phyloP scores from a whole-genome alignment of 2,888 invertebrate species.

The Teinopalpus imperialis region DNA sequence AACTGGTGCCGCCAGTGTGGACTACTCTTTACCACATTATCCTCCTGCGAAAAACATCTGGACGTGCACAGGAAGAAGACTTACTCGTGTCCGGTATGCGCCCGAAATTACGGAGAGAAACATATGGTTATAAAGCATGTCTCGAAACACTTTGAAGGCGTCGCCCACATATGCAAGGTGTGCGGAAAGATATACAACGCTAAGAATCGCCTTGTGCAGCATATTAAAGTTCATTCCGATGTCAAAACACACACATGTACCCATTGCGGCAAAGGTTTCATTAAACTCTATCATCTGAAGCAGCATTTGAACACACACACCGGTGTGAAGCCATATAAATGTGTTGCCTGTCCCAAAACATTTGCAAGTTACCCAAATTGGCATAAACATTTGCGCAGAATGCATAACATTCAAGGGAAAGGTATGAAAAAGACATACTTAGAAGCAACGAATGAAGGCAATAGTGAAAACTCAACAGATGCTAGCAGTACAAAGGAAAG shows the following conservation, averaged over 20 bases:
- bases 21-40: slow-evolving; percentile 50
- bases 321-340: slow-evolving; percentile 77
- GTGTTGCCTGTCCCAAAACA: slow-evolving; percentile 77
- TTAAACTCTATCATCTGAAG: slow-evolving; percentile 46
- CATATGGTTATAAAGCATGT: slow-evolving; percentile 56
- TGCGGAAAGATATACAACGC: slow-evolving; percentile 80
- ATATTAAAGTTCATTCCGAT: slow-evolving; percentile 59
- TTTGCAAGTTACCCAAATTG: slow-evolving; percentile 82
- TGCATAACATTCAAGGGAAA: slow-evolving; percentile 51
- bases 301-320: slow-evolving; percentile 83
- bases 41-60: slow-evolving; percentile 54
- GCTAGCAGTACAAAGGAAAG: slow-evolving; percentile 11
- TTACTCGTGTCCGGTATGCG: slow-evolving; percentile 81
- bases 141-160: slow-evolving; percentile 56
- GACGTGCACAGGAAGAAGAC: slow-evolving; percentile 53
- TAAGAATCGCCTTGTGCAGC: slow-evolving; percentile 52
- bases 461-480: slow-evolving; percentile 19
- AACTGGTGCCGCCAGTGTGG: slow-evolving; percentile 62
- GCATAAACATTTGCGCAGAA: slow-evolving; percentile 74
- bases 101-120: slow-evolving; percentile 75
- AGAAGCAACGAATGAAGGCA: slow-evolving; percentile 15
- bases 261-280: slow-evolving; percentile 75
- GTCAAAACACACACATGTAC: slow-evolving; percentile 73
- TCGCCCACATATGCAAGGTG: slow-evolving; percentile 78
- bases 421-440: slow-evolving; percentile 28